Percentiles rank a stretch among this genome's conserved stretches.
Evolutionary conservation across 1,140 invertebrate genomes (phyloP).

Genomic region (Drosophila neocordata): DNA sequence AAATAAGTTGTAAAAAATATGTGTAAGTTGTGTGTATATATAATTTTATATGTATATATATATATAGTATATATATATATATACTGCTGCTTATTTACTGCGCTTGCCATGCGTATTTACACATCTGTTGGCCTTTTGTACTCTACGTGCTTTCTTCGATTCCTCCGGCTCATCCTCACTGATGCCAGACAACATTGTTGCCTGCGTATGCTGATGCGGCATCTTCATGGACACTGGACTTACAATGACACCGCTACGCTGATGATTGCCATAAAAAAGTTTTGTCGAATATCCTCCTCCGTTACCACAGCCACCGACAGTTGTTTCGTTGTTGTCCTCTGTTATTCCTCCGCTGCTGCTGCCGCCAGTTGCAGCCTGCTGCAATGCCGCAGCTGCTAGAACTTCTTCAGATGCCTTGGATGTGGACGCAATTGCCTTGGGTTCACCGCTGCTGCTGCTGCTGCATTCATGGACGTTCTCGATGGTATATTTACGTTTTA

Average conservation of each 20-base stretch:
- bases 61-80: slow-evolving; percentile 13
- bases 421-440: slow-evolving; percentile 69
- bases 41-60: slow-evolving; percentile 45
- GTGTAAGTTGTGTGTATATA: slow-evolving; percentile 67
- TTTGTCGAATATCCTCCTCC: slow-evolving; percentile 61
- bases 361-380: background rate
- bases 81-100: slow-evolving; percentile 72
- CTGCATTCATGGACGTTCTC: slow-evolving; percentile 12
- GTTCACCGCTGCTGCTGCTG: slow-evolving; percentile 18
- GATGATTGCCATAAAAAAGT: slow-evolving; percentile 74
- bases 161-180: slow-evolving; percentile 51
- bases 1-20: slow-evolving; percentile 73
- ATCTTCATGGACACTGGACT: slow-evolving; percentile 70
- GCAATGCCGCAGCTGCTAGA: slow-evolving; percentile 8
- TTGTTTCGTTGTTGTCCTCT: background rate
- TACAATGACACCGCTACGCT: slow-evolving; percentile 72
- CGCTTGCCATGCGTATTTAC: slow-evolving; percentile 80
- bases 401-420: slow-evolving; percentile 38
- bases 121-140: slow-evolving; percentile 82
- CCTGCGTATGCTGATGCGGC: slow-evolving; percentile 7
- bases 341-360: background rate
- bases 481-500: slow-evolving; percentile 64
- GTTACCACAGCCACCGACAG: no score
- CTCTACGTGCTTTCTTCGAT: slow-evolving; percentile 82
- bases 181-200: background rate